Conservation (phyloP, 2,888 invertebrate genomes). For the Eristalinus aeneus region DNA sequence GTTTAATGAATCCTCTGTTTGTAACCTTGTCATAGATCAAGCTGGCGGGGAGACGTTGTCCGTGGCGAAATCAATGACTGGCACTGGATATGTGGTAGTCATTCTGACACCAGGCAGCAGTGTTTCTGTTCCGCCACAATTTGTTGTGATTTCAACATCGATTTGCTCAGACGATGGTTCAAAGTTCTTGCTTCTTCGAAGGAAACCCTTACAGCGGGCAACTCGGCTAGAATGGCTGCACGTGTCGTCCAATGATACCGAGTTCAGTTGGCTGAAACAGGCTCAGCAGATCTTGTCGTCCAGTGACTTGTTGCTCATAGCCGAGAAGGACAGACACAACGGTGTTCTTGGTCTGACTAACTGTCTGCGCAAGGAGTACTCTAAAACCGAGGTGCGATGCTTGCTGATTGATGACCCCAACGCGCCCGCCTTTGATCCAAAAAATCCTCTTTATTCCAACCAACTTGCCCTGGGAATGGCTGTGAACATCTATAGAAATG, state of each 20-base stretch:
- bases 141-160: slow-evolving; percentile 16
- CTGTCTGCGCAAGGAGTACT: slow-evolving; percentile 90
- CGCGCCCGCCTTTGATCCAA: slow-evolving; percentile 85
- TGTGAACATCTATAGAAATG: slow-evolving; percentile 86
- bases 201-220: neutral
- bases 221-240: slow-evolving; percentile 59
- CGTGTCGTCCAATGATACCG: slow-evolving; percentile 69
- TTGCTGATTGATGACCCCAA: slow-evolving; percentile 84
- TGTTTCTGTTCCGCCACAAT: neutral
- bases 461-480: slow-evolving; percentile 88
- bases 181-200: slow-evolving; percentile 21
- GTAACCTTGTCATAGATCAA: slow-evolving; percentile 71
- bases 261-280: slow-evolving; percentile 73
- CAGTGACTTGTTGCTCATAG: slow-evolving; percentile 82
- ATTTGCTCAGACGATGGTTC: slow-evolving; percentile 2
- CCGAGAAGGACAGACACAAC: slow-evolving; percentile 85
- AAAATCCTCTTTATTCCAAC: slow-evolving; percentile 84
- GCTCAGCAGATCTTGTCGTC: slow-evolving; percentile 59
- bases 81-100: slow-evolving; percentile 9
- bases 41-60: slow-evolving; percentile 53
- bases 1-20: slow-evolving; percentile 75
- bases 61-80: slow-evolving; percentile 79
- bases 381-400: slow-evolving; percentile 84
- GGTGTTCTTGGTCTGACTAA: slow-evolving; percentile 93
- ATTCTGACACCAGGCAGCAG: neutral